These are phyloP conservation scores for Volucella inflata DNA, from an alignment of 2,888 invertebrate genomes.

Conservation along the genomic window DNA sequence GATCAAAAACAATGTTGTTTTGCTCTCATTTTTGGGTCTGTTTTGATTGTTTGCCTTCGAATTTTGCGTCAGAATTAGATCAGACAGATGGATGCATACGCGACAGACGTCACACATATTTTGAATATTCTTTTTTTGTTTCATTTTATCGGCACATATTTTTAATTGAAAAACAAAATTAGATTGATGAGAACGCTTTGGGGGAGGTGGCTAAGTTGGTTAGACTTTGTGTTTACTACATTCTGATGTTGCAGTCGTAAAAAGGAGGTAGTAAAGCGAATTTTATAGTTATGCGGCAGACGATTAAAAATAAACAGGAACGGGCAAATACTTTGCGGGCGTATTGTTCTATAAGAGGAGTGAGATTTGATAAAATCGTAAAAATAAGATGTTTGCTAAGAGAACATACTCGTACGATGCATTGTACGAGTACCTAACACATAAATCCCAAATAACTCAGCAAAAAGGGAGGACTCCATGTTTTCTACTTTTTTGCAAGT, in stretches of 20 bases:
- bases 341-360: too few relatives aligned
- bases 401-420: not conserved
- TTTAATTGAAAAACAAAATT: constrained; percentile 8
- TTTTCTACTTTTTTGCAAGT: too few relatives aligned
- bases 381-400: not conserved
- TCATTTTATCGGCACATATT: not conserved
- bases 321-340: not conserved
- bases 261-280: constrained; percentile 10
- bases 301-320: constrained; percentile 13
- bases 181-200: not conserved
- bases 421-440: too few relatives aligned
- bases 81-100: constrained; percentile 43
- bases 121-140: not conserved
- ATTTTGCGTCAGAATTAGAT: constrained; percentile 34
- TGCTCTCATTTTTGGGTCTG: constrained; percentile 1
- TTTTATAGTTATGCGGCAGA: not conserved
- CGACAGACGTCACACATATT: constrained; percentile 39
- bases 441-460: too few relatives aligned
- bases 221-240: constrained; percentile 12
- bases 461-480: too few relatives aligned
- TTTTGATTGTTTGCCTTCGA: constrained; percentile 10
- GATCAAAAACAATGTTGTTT: constrained; percentile 18
- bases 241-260: not conserved
- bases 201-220: not conserved
- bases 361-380: not conserved